Base-by-base conservation (phyloP, 1,140 invertebrate species). In the Rhopalosiphum padi region DNA sequence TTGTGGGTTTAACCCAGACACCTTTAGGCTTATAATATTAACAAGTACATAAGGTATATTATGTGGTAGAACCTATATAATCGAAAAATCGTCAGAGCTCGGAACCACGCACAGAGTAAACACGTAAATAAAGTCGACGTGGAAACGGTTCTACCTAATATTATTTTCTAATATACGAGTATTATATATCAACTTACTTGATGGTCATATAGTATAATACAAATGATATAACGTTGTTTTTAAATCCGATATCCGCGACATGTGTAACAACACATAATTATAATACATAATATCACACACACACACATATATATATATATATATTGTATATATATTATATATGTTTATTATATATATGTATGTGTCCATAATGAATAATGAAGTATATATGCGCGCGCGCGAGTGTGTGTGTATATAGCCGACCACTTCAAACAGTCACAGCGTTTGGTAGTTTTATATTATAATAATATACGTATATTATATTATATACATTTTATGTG, bases 191-290 rank as follows among this genome's bases (percentile, higher is more conserved):
- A 51, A 51, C 48, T 51, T 51, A 18, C 25, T n/a, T 30, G 30
- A n/a, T 68, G 15, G 60, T n/a, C 60, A 15, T n/a, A 68, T 68
- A 18, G 15, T n/a, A 68, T n/a, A 68, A 68, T n/a, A 77, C 18
- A n/a, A 4, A 77, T n/a, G 15, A n/a, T 77, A n/a, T 77, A 77
- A n/a, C 60, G 30, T 68, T 60, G 25, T 60, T 60, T 60, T 30
- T 68, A 68, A 77, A 77, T 77, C n/a, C 30, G n/a, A 77, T 77
- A 77, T n/a, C n/a, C 30, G 60, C 30, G 30, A n/a, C 30, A 77
- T 77, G 30, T 77, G 60, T 77, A 77, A 77, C 60, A 77, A n/a
- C 60, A 35, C 60, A 77, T n/a, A 77, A 77, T 77, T n/a, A 77
- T 77, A 77, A 77, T n/a, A 77, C 4, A 77, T 30, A 77, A 77